Base-by-base conservation (phyloP, 2,888 invertebrate genomes). In the Acanthosepion pharaonis region DNA sequence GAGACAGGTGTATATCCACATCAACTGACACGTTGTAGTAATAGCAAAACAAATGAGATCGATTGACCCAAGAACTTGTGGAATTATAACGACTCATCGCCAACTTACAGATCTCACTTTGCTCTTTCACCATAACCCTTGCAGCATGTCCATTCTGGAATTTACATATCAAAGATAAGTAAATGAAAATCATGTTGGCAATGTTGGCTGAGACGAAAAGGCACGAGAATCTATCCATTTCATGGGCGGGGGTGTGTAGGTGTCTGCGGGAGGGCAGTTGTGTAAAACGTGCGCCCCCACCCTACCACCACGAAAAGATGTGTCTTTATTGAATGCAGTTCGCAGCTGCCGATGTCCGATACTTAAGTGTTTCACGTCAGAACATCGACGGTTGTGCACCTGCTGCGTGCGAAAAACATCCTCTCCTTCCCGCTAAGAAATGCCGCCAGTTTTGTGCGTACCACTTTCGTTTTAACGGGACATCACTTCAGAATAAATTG, bases 401-500 rank as follows among this genome's bases (percentile, higher is more conserved):
- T 78, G 78, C 78, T n/a, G n/a, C n/a, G 78, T n/a, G n/a, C 18
- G 78, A 78, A 78, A 78, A 78, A 78, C 78, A 78, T n/a, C 33
- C 78, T 15, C 78, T 4, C 78, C 15, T 23, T 23, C 78, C n/a
- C n/a, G n/a, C 33, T 5, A 33, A n/a, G n/a, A 33, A 78, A 78
- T 33, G 78, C 78, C 78, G 78, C n/a, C 11, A 78, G 78, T 78
- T 78, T n/a, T 15, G 78, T 5, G 78, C 78, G 78, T 78, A 78
- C 78, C 78, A 78, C 33, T 78, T 78, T 78, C 78, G 78, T 15
- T 78, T 78, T 78, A 78, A 78, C 78, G 33, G 78, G 78, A 78
- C 78, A 78, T 78, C n/a, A 78, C 78, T 78, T 78, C 78, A 78
- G 15, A 78, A 78, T 78, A 78, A 78, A 78, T 78, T 78, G n/a